Base-by-base conservation (phyloP, 1,140 invertebrate genomes). In the Aphidius ervi region DNA sequence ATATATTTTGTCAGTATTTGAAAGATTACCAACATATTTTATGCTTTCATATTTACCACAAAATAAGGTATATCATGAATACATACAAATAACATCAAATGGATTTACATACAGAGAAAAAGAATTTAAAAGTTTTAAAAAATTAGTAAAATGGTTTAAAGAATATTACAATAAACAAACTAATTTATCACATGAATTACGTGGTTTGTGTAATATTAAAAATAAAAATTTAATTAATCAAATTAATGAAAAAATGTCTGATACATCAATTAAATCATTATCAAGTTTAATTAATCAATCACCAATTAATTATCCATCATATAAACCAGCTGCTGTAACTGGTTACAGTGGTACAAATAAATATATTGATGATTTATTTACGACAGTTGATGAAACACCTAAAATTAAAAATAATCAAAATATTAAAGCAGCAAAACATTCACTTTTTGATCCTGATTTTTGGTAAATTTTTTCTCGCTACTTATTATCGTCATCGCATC, bases 131-230 rank as follows among this genome's bases (percentile, higher is more conserved):
- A 89, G 89, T 1, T 80, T 99, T 0, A 88, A 86, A 57, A 85
- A 88, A 3, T 73, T 99, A 8, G 86, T 99, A 65, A 86, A 91
- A 56, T 99, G 96, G 95, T 99, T 99, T 76, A 99, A 99, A 74
- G 93, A 96, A 76, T 95, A 99, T 73, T 99, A 95, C 82, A 81
- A 93, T 54, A 94, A 98, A 71, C 90, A 94, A 0, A 85, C 2
- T 62, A 84, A 81, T 56, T 85, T 87, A n/a, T 87, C 88, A 53
- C 85, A 83, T 61, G 82, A 86, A 40, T 63, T 70, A n/a, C 64
- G 63, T 37, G 69, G 69, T 70, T 81, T 88, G 77, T 87, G 87
- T 78, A 79, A 83, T 61, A 1, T 31, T 31, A 31, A 31, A 31
- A 31, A 31, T 31, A 87, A 89, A 65, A 84, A 31, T 31, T 31